phyloP scores from a whole-genome alignment of 2,888 invertebrate genomes.

The Glaucopsyche alexis region DNA sequence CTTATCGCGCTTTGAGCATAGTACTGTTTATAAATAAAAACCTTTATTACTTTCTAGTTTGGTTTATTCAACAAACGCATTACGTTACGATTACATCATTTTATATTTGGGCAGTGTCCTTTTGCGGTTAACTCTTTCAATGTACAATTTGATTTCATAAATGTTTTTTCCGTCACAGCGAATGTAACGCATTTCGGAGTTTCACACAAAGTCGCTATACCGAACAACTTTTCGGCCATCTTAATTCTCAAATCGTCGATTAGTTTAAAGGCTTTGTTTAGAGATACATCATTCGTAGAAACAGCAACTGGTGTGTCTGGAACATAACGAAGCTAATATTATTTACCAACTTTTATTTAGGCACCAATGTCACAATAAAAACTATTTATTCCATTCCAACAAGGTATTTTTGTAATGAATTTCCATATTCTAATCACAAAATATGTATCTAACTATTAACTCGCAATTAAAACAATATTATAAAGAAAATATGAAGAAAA shows the following conservation, averaged over 20 bases:
- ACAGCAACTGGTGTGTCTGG: conserved; percentile 68
- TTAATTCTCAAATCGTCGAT: conserved; percentile 69
- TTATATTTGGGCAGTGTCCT: conserved; percentile 62
- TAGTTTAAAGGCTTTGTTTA: conserved; percentile 64
- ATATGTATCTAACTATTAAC: no score
- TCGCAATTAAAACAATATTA: no score
- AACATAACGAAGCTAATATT: conserved; percentile 31
- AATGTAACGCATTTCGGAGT: conserved; percentile 64
- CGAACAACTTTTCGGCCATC: conserved; percentile 65
- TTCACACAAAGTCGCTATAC: conserved; percentile 68
- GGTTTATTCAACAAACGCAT: conserved; percentile 34
- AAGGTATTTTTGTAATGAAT: no score
- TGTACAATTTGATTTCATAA: conserved; percentile 60
- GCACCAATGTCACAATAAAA: neutral
- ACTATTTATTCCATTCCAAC: no score
- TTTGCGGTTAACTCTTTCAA: conserved; percentile 54
- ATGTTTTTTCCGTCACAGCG: conserved; percentile 58
- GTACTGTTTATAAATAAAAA: conserved; percentile 42
- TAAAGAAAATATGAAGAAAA: no score
- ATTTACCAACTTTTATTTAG: neutral
- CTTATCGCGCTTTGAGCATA: conserved; percentile 40
- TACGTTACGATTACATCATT: conserved; percentile 48
- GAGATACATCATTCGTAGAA: conserved; percentile 68
- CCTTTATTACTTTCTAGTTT: conserved; percentile 34
- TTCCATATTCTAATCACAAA: no score